Evolutionary conservation across 2,797 vertebrate genomes (phyloP), one percentile per base, ranked within the genome.

Genomic region (Taenioides sp.): DNA sequence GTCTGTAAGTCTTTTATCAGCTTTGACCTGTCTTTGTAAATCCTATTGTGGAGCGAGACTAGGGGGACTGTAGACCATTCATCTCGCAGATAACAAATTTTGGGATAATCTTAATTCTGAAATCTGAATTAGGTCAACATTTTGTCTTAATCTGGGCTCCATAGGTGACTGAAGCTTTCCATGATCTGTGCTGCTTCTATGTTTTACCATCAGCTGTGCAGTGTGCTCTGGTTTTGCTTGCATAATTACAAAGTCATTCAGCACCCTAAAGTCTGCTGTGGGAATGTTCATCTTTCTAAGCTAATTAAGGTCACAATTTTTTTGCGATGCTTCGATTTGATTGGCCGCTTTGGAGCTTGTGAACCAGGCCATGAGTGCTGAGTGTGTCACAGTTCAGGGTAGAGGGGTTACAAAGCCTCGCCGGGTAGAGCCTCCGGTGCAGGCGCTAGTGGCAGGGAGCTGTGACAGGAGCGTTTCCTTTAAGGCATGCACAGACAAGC

Each of bases 1-100:
- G 93, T 95, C 92, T 93, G 95, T 97, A 94, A 96, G 96, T 96
- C 83, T 75, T 69, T 70, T 49, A 64, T 77, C 76, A 64, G 75
- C 75, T 87, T 73, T 54, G 27, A 77, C 74, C 69, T 57, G 50
- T 47, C n/a, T 75, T 27, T 85, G 67, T 80, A 67, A 73, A 54
- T 84, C 69, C 72, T 83, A 70, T 73, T 76, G 69, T 40, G 23
- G 12, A 27, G 23, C 64, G 68, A 67, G 65, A 68, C 61, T 75
- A n/a, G 67, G 65, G 71, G 57, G 16, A 25, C 55, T 75, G 63
- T 68, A 31, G 52, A 27, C 69, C 74, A 70, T 64, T 71, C 71
- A 72, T 73, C 77, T 76, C 64, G 43, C 58, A 70, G 31, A 66
- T 74, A 55, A 70, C 50, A 65, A 23, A 22, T 43, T 12, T 27